These are phyloP conservation scores for Brachymystax lenok DNA, from an alignment of 2,797 vertebrate species.

Conservation along the genomic window DNA sequence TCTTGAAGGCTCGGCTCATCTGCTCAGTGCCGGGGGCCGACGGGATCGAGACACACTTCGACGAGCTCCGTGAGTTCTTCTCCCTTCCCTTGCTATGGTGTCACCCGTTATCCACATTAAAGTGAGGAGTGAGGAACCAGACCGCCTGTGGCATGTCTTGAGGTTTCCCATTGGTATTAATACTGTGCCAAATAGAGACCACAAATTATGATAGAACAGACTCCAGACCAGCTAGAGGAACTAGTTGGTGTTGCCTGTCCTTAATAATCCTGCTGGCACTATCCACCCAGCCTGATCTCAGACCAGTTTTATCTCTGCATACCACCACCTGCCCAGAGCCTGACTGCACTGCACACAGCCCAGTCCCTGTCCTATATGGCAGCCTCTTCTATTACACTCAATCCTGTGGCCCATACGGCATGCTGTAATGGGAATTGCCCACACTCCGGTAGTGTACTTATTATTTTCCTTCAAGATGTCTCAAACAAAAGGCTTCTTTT, in stretches of 20 bases:
- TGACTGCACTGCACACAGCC: conserved; percentile 1
- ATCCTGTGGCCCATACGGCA: conserved; percentile 27
- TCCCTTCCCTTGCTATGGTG: background rate
- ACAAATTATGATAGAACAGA: conserved; percentile 36
- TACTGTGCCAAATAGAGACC: conserved; percentile 30
- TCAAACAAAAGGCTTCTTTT: conserved; percentile 49
- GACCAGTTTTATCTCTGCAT: conserved; percentile 1
- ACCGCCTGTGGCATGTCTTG: conserved; percentile 14
- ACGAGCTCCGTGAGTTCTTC: conserved; percentile 90
- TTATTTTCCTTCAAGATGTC: conserved; percentile 48
- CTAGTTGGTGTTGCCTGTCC: conserved; percentile 41
- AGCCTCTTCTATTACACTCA: conserved; percentile 13
- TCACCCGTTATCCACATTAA: conserved; percentile 3
- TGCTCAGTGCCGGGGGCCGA: conserved; percentile 89
- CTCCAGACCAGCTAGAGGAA: conserved; percentile 35
- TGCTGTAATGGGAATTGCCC: conserved; percentile 45
- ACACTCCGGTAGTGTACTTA: conserved; percentile 28
- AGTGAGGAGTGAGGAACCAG: conserved; percentile 17
- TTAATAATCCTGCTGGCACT: conserved; percentile 47
- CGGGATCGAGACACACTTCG: conserved; percentile 96
- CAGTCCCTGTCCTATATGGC: conserved; percentile 38
- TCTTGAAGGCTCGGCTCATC: conserved; percentile 84
- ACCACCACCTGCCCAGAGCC: conserved; percentile 45
- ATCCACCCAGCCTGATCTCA: conserved; percentile 35
- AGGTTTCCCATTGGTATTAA: conserved; percentile 35